Conservation (phyloP, 2,113 vertebrate genomes). For the Mus musculus region DNA sequence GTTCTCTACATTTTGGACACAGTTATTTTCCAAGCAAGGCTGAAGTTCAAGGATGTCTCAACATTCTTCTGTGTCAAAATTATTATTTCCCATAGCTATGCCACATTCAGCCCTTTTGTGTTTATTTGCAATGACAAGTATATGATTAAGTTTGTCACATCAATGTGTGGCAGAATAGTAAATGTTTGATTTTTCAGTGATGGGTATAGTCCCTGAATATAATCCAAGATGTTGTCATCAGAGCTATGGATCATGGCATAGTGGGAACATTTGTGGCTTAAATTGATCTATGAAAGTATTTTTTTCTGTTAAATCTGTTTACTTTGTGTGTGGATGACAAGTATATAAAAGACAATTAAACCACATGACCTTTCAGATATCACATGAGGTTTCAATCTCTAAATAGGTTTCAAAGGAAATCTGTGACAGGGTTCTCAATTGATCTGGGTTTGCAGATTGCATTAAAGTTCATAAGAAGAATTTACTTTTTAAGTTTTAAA, state of each 20-base stretch:
- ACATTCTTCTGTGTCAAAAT: background rate
- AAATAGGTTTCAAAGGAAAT: too few relatives aligned
- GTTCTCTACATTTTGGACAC: background rate
- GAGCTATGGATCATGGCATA: too few relatives aligned
- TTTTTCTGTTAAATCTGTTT: background rate
- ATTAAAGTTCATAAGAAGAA: too few relatives aligned
- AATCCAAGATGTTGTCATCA: too few relatives aligned
- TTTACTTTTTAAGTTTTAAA: too few relatives aligned
- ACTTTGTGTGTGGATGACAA: background rate
- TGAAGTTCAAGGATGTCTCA: background rate
- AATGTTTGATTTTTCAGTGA: too few relatives aligned
- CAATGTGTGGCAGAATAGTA: background rate
- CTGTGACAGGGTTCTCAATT: background rate
- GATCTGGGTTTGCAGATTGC: background rate
- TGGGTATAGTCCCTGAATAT: background rate
- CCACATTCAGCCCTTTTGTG: background rate
- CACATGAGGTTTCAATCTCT: too few relatives aligned
- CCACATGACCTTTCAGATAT: too few relatives aligned
- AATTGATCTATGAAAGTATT: background rate
- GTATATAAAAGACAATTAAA: background rate
- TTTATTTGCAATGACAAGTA: background rate
- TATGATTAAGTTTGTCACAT: background rate
- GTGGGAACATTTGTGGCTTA: background rate
- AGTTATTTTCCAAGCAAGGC: background rate
- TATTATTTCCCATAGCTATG: background rate